Percentiles rank a stretch among this genome's conserved stretches.
Evolutionary conservation across 2,888 invertebrate species (phyloP).

Genomic region (Phytoseiulus persimilis): DNA sequence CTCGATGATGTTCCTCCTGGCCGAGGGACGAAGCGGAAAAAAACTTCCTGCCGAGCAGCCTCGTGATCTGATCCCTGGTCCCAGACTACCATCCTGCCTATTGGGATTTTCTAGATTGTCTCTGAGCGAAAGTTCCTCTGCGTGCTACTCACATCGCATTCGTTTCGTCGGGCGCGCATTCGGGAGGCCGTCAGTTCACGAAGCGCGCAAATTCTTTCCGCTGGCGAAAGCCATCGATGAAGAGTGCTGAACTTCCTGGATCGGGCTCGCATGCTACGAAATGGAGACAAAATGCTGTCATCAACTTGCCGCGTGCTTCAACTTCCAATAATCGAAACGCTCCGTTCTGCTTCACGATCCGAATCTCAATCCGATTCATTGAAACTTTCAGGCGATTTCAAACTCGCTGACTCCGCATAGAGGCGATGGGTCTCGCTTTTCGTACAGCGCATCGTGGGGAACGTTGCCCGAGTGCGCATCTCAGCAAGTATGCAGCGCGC

Average conservation of each 20-base stretch:
- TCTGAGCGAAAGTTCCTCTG: not conserved
- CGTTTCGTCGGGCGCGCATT: no score
- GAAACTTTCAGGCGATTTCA: not conserved
- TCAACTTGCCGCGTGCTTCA: not conserved
- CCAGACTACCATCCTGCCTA: not conserved
- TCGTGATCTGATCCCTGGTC: not conserved
- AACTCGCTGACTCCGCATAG: constrained; percentile 12
- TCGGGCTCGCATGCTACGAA: not conserved
- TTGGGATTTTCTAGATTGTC: not conserved
- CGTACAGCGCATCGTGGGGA: constrained; percentile 44
- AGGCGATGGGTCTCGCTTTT: constrained; percentile 24
- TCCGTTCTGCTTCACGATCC: not conserved
- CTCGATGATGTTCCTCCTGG: not conserved
- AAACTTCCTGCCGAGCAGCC: not conserved
- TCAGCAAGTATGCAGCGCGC: constrained; percentile 88
- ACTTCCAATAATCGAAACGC: not conserved
- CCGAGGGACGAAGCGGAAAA: not conserved
- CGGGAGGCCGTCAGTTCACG: not conserved
- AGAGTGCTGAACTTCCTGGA: not conserved
- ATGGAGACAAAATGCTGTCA: not conserved
- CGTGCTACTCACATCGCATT: not conserved
- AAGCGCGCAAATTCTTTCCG: not conserved
- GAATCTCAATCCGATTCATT: not conserved
- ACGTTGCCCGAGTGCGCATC: constrained; percentile 85
- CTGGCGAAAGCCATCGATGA: not conserved